Evolutionary conservation across 2,888 invertebrate species (phyloP).

Genomic region (Nasonia oneida): DNA sequence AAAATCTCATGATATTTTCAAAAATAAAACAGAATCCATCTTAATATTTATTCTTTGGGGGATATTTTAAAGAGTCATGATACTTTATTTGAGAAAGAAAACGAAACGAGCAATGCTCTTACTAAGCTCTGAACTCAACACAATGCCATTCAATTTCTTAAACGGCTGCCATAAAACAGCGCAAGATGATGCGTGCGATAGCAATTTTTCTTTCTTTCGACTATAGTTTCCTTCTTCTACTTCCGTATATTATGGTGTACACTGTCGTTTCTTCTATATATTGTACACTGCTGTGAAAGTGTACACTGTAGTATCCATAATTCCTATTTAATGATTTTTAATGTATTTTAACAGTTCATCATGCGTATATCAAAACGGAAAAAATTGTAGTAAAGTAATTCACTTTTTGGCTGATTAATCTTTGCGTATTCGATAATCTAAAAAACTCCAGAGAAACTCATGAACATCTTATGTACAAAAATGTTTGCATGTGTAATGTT

Average conservation of each 20-base stretch:
- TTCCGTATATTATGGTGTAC: neutral
- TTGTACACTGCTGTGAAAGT: neutral
- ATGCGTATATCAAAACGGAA: too few relatives aligned
- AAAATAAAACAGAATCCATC: neutral
- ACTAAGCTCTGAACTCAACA: neutral
- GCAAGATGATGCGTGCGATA: neutral
- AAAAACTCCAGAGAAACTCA: too few relatives aligned
- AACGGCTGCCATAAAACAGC: slow-evolving; percentile 1
- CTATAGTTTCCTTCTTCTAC: neutral
- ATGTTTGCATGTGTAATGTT: too few relatives aligned
- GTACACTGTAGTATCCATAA: too few relatives aligned
- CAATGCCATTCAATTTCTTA: slow-evolving; percentile 10
- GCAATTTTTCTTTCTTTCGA: neutral
- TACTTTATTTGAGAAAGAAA: slow-evolving; percentile 12
- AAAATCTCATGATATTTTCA: neutral
- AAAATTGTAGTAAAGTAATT: too few relatives aligned
- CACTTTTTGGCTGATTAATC: too few relatives aligned
- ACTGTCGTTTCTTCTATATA: neutral
- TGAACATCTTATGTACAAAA: too few relatives aligned
- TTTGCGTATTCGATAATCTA: too few relatives aligned
- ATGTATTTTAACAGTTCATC: too few relatives aligned
- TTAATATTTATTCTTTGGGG: neutral
- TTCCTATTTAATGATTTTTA: too few relatives aligned
- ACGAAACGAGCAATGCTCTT: slow-evolving; percentile 2
- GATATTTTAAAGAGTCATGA: neutral